Conservation (phyloP, 2,113 vertebrate genomes). For the Xenopus borealis region DNA sequence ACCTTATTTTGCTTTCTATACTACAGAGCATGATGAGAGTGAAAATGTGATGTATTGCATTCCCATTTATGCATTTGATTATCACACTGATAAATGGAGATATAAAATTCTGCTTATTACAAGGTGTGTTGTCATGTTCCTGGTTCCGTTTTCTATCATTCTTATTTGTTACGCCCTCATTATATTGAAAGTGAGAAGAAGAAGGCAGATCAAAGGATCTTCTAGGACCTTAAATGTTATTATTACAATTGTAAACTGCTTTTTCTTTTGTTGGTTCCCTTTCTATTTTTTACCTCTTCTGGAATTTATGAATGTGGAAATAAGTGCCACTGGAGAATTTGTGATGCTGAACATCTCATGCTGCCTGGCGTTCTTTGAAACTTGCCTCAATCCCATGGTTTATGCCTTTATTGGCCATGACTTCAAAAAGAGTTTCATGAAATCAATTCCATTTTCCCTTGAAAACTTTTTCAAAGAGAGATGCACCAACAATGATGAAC, state of each 20-base stretch:
- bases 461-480: no score
- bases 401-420: slow-evolving; percentile 25
- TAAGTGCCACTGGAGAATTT: neutral
- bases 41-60: accelerated
- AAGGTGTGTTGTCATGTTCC: slow-evolving; percentile 49
- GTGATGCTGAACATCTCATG: neutral
- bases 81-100: accelerated
- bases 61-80: accelerated
- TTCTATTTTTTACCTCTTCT: slow-evolving; percentile 12
- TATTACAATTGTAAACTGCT: neutral
- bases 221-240: neutral
- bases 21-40: accelerated
- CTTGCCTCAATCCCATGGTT: slow-evolving; percentile 33
- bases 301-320: slow-evolving; percentile 4
- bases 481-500: neutral
- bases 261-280: slow-evolving; percentile 13
- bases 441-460: no score
- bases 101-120: neutral
- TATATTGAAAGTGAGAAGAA: neutral
- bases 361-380: neutral
- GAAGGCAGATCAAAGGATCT: neutral
- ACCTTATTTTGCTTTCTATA: slow-evolving; percentile 64
- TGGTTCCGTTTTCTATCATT: slow-evolving; percentile 46
- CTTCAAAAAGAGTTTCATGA: neutral
- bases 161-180: slow-evolving; percentile 39